A percentile compares a stretch with the other conserved stretches of the same genome.
Conservation (phyloP, 2,888 invertebrate species). For the Nomada fabriciana region DNA sequence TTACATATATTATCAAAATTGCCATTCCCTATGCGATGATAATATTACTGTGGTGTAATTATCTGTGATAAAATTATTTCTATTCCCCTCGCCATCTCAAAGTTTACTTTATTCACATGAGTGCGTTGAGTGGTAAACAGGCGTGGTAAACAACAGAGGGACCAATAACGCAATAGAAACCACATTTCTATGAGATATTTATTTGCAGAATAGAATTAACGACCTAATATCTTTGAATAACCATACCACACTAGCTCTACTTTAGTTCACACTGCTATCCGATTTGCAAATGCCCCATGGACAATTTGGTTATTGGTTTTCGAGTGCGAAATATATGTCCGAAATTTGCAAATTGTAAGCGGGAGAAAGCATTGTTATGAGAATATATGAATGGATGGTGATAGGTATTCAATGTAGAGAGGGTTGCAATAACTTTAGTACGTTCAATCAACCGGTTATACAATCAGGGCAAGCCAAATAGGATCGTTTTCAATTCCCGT, state of each 20-base stretch:
- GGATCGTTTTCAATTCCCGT: conserved; percentile 17
- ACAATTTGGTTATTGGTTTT: conserved; percentile 10
- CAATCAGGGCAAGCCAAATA: not conserved
- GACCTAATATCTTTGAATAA: not conserved
- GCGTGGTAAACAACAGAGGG: no score
- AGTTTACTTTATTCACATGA: no score
- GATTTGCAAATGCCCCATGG: not conserved
- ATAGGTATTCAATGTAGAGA: conserved; percentile 15
- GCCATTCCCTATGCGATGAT: no score
- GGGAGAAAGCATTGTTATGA: conserved; percentile 1
- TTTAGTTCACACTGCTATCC: not conserved
- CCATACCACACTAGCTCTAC: no score
- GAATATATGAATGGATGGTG: conserved; percentile 12
- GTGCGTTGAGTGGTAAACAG: no score
- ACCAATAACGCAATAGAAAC: not conserved
- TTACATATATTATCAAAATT: not conserved
- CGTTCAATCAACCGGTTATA: conserved; percentile 19
- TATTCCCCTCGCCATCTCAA: no score
- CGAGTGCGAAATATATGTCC: not conserved
- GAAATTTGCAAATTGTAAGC: not conserved
- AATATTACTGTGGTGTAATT: no score
- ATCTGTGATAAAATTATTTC: no score
- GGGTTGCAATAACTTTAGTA: conserved; percentile 13
- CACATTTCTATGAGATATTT: not conserved
- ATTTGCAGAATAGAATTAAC: not conserved